Evolutionary conservation across 2,797 vertebrate species (phyloP).

Genomic region (Sebastiscus tertius): DNA sequence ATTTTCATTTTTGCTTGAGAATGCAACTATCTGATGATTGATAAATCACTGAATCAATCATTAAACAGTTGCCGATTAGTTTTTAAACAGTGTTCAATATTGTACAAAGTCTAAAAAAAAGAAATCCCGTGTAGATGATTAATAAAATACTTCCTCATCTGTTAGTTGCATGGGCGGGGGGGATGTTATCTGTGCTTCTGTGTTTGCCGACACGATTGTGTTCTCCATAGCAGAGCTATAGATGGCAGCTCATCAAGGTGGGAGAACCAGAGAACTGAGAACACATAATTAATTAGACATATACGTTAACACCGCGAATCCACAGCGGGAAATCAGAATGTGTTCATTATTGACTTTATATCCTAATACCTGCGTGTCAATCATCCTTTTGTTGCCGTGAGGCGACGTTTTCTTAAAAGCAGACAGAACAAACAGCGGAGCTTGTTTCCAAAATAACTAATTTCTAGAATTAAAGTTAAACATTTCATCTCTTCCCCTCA

Average conservation of each 20-base stretch:
- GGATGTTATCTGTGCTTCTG: slow-evolving; percentile 29
- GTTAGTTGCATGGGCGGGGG: slow-evolving; percentile 21
- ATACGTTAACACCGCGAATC: slow-evolving; percentile 10
- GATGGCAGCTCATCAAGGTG: slow-evolving; percentile 19
- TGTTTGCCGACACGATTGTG: slow-evolving; percentile 18
- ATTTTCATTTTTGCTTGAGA: not conserved
- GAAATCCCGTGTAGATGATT: not conserved
- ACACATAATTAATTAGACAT: slow-evolving; percentile 42
- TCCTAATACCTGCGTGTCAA: not conserved
- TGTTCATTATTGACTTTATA: slow-evolving; percentile 2
- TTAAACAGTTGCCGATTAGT: not conserved
- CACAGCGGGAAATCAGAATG: not conserved
- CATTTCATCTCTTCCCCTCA: slow-evolving; percentile 17
- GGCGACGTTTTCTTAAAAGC: not conserved
- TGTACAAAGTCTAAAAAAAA: not conserved
- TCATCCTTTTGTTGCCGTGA: not conserved
- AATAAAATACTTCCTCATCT: slow-evolving; percentile 28
- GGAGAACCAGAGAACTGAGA: slow-evolving; percentile 32
- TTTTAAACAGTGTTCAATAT: not conserved
- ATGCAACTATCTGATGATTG: not conserved
- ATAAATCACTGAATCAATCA: not conserved
- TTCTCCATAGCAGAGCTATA: slow-evolving; percentile 17
- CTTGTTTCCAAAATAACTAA: not conserved
- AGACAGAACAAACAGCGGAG: not conserved
- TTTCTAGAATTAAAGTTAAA: slow-evolving; percentile 44